These are phyloP conservation scores for Embidobia sp. DNA, from an alignment of 2,888 invertebrate species.

Conservation along the genomic window DNA sequence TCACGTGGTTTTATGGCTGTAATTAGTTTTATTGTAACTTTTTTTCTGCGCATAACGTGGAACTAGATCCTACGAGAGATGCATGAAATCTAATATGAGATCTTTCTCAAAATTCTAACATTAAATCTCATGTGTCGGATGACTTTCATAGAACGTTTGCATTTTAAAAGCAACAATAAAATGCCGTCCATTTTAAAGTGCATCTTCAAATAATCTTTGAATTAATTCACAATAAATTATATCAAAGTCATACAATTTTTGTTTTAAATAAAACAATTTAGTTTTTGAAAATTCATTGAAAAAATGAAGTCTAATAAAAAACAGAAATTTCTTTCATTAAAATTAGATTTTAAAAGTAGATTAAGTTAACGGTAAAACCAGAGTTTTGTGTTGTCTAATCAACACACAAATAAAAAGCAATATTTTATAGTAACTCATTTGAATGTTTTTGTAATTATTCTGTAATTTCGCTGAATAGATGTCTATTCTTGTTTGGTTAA, in stretches of 20 bases:
- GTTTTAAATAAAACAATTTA: not conserved
- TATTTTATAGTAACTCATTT: too few relatives aligned
- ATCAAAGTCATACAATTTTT: too few relatives aligned
- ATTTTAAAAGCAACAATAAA: not conserved
- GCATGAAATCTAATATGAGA: constrained; percentile 26
- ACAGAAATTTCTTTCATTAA: not conserved
- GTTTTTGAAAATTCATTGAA: not conserved
- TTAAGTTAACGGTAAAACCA: too few relatives aligned
- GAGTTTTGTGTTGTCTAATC: too few relatives aligned
- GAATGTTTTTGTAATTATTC: too few relatives aligned
- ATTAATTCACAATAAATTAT: too few relatives aligned
- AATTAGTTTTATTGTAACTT: constrained; percentile 15
- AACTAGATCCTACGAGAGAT: constrained; percentile 17
- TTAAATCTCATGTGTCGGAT: not conserved
- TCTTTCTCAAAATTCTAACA: constrained; percentile 19
- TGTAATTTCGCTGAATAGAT: too few relatives aligned
- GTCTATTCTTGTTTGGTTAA: constrained; percentile 1
- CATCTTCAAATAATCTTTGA: too few relatives aligned
- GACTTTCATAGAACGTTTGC: not conserved
- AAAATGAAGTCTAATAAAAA: not conserved
- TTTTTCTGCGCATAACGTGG: not conserved
- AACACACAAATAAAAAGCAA: too few relatives aligned
- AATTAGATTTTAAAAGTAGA: too few relatives aligned
- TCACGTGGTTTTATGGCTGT: constrained; percentile 18
- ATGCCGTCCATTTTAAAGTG: too few relatives aligned